phyloP scores from a whole-genome alignment of 1,140 invertebrate genomes.

The Psix sp. region DNA sequence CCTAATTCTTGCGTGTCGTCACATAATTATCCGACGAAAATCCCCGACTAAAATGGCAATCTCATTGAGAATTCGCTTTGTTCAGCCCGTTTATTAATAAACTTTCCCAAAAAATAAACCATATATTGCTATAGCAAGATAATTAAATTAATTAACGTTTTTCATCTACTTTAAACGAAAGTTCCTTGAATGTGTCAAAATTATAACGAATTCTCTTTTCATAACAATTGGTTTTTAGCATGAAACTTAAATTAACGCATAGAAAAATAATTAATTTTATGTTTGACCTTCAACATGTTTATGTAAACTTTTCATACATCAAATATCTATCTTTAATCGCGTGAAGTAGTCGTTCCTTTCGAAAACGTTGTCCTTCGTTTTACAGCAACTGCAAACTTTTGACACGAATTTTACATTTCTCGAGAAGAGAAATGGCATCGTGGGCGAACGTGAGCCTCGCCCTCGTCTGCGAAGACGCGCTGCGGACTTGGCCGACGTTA shows the following conservation, averaged over 20 bases:
- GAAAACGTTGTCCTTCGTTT: slow-evolving; percentile 32
- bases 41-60: too few relatives aligned
- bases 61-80: too few relatives aligned
- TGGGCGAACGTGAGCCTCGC: slow-evolving; percentile 49
- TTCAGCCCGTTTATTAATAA: too few relatives aligned
- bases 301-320: slow-evolving; percentile 23
- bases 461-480: slow-evolving; percentile 39
- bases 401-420: slow-evolving; percentile 75
- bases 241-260: too few relatives aligned
- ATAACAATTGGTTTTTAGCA: too few relatives aligned
- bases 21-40: slow-evolving; percentile 18
- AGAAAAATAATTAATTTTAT: too few relatives aligned
- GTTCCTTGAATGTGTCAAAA: too few relatives aligned
- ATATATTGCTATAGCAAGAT: too few relatives aligned
- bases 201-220: too few relatives aligned
- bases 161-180: too few relatives aligned
- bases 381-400: slow-evolving; percentile 64
- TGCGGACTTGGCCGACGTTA: slow-evolving; percentile 48
- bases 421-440: slow-evolving; percentile 48
- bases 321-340: slow-evolving; percentile 34
- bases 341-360: slow-evolving; percentile 45
- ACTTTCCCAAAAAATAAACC: neutral
- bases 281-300: neutral
- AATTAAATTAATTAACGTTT: too few relatives aligned
- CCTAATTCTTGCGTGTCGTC: slow-evolving; percentile 12